These are phyloP conservation scores for Psix sp. DNA, from an alignment of 1,140 invertebrate genomes.

Conservation along the genomic window DNA sequence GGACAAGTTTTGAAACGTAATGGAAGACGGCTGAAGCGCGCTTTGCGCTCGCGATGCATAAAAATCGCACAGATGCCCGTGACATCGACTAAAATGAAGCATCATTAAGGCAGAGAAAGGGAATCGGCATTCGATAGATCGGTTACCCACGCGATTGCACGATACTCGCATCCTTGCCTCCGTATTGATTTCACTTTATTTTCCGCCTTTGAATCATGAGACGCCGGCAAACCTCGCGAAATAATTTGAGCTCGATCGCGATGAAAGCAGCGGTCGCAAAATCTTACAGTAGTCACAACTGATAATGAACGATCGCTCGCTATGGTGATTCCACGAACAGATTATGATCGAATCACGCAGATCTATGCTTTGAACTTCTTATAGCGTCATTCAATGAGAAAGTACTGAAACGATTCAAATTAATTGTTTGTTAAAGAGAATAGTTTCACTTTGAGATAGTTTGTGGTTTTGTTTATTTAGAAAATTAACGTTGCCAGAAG, in stretches of 20 bases:
- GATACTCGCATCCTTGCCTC: slow-evolving; percentile 4
- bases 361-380: too few species aligned
- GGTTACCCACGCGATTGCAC: slow-evolving; percentile 1
- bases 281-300: too few species aligned
- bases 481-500: too few species aligned
- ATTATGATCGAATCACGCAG: too few species aligned
- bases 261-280: slow-evolving; percentile 1
- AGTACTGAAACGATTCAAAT: too few species aligned
- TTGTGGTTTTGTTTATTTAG: too few species aligned
- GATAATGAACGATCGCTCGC: too few species aligned
- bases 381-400: too few species aligned
- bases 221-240: not conserved
- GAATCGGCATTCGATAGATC: slow-evolving; percentile 18
- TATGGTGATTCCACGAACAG: too few species aligned
- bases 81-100: slow-evolving; percentile 23
- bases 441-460: too few species aligned
- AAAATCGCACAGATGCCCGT: slow-evolving; percentile 17
- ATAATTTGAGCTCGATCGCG: not conserved
- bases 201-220: not conserved
- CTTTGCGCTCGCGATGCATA: slow-evolving; percentile 33
- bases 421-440: too few species aligned
- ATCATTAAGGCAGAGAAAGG: slow-evolving; percentile 26
- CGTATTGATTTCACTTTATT: not conserved
- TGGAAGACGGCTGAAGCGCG: slow-evolving; percentile 15
- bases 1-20: slow-evolving; percentile 54